These are phyloP conservation scores for Microcebus ravelobensis DNA, from an alignment of 2,113 vertebrate genomes.

Conservation along the genomic window DNA sequence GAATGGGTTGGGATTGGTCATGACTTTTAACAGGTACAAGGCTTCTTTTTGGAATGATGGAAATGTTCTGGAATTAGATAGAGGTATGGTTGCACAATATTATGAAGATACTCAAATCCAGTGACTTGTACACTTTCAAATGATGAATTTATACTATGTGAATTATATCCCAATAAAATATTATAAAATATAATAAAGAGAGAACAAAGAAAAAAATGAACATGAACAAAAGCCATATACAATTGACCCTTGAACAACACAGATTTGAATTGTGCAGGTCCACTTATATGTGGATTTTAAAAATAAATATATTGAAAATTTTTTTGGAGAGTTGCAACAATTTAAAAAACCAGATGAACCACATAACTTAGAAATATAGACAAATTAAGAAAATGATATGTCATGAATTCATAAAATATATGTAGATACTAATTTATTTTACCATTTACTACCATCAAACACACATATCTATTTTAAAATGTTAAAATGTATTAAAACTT, in stretches of 20 bases:
- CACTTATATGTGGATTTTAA: neutral
- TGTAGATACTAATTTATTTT: neutral
- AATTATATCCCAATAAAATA: neutral
- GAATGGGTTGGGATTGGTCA: no score
- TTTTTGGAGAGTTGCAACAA: neutral
- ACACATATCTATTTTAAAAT: neutral
- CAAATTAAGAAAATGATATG: neutral
- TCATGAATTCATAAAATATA: neutral
- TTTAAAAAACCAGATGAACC: neutral
- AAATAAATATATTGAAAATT: neutral
- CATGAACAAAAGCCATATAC: neutral
- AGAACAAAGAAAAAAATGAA: neutral
- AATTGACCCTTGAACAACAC: neutral
- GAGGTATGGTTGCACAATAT: neutral
- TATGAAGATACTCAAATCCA: neutral
- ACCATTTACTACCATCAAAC: neutral
- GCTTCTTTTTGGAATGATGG: neutral
- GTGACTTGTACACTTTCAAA: neutral
- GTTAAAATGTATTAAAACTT: neutral
- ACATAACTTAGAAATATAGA: neutral
- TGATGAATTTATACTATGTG: neutral
- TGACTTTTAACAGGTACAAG: neutral
- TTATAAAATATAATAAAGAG: neutral
- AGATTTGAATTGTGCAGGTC: neutral
- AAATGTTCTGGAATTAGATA: neutral